Percentiles rank a stretch among this genome's conserved stretches.
These are phyloP conservation scores for Rostratula benghalensis DNA, from an alignment of 2,113 vertebrate species.

Conservation along the genomic window DNA sequence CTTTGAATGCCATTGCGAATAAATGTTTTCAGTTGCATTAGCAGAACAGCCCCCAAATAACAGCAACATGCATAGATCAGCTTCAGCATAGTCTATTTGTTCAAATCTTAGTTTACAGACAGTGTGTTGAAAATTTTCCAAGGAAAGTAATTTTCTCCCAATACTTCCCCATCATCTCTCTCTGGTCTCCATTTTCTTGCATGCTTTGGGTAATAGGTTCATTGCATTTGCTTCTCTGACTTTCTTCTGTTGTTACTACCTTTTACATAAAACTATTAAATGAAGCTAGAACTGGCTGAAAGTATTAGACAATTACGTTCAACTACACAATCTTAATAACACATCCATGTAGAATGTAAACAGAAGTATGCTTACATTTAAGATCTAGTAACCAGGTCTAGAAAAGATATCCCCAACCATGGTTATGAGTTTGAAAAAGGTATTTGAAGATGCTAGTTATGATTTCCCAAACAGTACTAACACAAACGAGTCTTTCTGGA, in stretches of 20 bases:
- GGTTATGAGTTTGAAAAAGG: not conserved
- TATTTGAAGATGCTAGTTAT: not conserved
- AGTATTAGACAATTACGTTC: not conserved
- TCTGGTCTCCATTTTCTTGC: not conserved
- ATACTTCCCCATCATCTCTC: not conserved
- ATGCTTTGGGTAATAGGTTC: not conserved
- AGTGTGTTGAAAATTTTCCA: not conserved
- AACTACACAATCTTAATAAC: not conserved
- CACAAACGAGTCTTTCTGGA: not conserved
- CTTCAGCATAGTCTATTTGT: not conserved
- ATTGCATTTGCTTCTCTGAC: not conserved
- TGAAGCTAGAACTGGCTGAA: not conserved
- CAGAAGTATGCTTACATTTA: not conserved
- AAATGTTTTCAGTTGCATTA: not conserved
- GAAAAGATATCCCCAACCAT: not conserved
- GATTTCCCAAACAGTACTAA: not conserved
- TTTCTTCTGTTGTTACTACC: not conserved
- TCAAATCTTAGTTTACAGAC: not conserved
- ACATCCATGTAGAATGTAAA: not conserved
- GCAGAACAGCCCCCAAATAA: not conserved
- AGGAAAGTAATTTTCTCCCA: not conserved
- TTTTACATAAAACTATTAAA: not conserved
- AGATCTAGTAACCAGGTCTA: not conserved
- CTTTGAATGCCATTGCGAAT: not conserved
- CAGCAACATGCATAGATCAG: not conserved